These are phyloP conservation scores for Teinopalpus imperialis DNA, from an alignment of 2,888 invertebrate species.

Conservation along the genomic window DNA sequence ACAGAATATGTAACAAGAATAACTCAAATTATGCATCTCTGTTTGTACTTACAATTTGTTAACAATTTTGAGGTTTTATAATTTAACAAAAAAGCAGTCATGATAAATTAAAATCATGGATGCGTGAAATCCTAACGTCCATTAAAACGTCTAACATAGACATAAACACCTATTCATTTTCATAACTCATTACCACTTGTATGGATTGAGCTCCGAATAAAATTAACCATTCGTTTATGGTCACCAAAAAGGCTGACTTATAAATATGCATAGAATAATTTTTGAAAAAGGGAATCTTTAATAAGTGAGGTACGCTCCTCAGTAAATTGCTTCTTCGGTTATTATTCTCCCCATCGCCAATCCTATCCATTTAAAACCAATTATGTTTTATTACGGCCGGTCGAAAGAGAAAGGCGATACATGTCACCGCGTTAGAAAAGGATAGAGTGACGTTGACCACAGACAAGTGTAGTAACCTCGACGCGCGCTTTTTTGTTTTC, in stretches of 20 bases:
- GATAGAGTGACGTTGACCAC: constrained; percentile 45
- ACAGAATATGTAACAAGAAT: constrained; percentile 10
- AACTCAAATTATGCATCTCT: constrained; percentile 1
- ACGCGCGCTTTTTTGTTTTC: constrained; percentile 45
- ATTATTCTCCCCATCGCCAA: constrained; percentile 69
- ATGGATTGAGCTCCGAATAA: constrained; percentile 9
- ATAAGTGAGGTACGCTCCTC: constrained; percentile 54
- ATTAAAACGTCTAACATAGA: constrained; percentile 27
- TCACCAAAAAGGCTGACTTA: constrained; percentile 44
- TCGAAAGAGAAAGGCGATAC: constrained; percentile 47
- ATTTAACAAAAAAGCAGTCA: constrained; percentile 16
- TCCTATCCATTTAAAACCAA: constrained; percentile 79
- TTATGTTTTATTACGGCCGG: constrained; percentile 72
- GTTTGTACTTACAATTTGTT: constrained; percentile 13
- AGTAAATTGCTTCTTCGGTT: constrained; percentile 63
- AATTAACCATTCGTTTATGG: constrained; percentile 36
- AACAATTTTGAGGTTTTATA: background rate
- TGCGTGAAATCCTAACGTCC: constrained; percentile 24
- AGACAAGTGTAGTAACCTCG: constrained; percentile 46
- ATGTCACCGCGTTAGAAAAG: constrained; percentile 41
- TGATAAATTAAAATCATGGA: constrained; percentile 21
- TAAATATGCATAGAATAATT: constrained; percentile 70
- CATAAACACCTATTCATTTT: constrained; percentile 29
- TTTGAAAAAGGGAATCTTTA: constrained; percentile 51
- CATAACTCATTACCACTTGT: constrained; percentile 16